Conservation (phyloP, 2,113 vertebrate species). For the Edolisoma coerulescens region DNA sequence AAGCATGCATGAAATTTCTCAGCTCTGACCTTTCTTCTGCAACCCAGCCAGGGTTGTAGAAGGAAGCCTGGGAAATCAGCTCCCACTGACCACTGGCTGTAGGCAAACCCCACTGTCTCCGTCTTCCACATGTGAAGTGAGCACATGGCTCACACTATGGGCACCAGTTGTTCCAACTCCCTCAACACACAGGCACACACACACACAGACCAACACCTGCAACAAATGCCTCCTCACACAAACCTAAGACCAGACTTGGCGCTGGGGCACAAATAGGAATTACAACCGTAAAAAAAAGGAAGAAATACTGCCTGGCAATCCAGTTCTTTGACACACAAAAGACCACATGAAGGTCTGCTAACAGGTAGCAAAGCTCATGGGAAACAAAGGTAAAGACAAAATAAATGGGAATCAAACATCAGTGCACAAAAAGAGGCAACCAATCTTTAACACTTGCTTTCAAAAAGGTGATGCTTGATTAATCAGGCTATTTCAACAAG, state of each 20-base stretch:
- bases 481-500: not conserved
- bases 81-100: not conserved
- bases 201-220: too few species aligned
- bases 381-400: not conserved
- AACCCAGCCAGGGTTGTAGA: not conserved
- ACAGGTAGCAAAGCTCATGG: rapidly evolving
- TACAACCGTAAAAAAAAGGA: rapidly evolving
- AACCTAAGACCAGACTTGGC: not conserved
- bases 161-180: too few species aligned
- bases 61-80: not conserved
- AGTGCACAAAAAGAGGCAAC: not conserved
- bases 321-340: not conserved
- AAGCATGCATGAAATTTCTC: rapidly evolving
- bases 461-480: not conserved
- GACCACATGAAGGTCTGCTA: not conserved
- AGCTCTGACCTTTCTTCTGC: not conserved
- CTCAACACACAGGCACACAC: rapidly evolving
- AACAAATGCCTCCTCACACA: not conserved
- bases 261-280: not conserved
- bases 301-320: not conserved
- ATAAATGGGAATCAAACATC: not conserved
- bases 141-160: rapidly evolving
- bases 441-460: not conserved
- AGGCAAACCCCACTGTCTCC: rapidly evolving
- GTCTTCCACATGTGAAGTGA: rapidly evolving